These are phyloP conservation scores for Phoxinus dragarum DNA, from an alignment of 2,797 vertebrate species.

Conservation along the genomic window DNA sequence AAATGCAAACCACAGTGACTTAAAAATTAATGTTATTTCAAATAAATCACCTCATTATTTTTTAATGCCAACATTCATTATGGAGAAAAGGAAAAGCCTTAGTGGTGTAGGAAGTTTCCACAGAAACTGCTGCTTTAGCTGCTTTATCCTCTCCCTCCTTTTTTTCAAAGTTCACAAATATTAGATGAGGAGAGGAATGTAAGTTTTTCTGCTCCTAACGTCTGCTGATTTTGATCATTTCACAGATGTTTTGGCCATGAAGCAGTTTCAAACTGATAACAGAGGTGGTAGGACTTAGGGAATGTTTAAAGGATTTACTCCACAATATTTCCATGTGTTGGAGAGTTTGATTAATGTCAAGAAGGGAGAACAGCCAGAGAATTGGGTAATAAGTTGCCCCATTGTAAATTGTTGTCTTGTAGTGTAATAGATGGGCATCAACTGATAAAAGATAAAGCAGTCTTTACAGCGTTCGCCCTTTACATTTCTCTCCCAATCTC, in stretches of 20 bases:
- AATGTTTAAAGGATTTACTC: not conserved
- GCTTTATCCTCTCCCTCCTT: not conserved
- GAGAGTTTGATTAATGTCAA: slow-evolving; percentile 5
- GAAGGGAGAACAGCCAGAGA: slow-evolving; percentile 9
- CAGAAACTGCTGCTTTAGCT: not conserved
- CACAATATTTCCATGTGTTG: not conserved
- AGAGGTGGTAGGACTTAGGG: not conserved
- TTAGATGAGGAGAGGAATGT: not conserved
- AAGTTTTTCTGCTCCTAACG: not conserved
- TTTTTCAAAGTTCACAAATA: not conserved
- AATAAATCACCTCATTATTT: not conserved
- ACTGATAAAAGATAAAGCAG: not conserved
- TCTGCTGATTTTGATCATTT: not conserved
- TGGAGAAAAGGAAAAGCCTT: slow-evolving; percentile 16
- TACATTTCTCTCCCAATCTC: not conserved
- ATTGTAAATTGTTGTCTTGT: not conserved
- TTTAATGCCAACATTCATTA: not conserved
- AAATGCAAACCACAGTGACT: not conserved
- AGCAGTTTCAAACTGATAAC: not conserved
- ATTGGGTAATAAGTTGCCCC: slow-evolving; percentile 12
- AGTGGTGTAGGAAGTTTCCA: slow-evolving; percentile 29
- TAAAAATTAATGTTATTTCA: not conserved
- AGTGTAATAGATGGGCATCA: not conserved
- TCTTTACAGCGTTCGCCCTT: not conserved
- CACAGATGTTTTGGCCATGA: not conserved